Percentiles rank a stretch among this genome's conserved stretches.
Conservation (phyloP, 2,113 vertebrate genomes). For the human (Homo sapiens) region DNA sequence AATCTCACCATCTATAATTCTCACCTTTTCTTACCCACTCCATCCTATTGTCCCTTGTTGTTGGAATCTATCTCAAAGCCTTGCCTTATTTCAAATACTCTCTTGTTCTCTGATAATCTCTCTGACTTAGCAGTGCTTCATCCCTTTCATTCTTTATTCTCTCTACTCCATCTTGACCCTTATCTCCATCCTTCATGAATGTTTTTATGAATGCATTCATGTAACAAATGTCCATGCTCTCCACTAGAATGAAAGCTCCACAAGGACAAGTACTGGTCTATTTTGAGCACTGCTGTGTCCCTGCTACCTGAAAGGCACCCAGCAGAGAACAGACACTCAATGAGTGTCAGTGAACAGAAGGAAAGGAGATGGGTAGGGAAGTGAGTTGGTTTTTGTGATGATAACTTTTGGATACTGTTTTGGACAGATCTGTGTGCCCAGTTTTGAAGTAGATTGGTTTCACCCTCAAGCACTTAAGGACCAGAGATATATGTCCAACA, state of each 20-base stretch:
- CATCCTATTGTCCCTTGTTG: background rate
- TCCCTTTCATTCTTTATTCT: background rate
- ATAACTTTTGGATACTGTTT: background rate
- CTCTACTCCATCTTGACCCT: background rate
- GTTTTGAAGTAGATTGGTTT: background rate
- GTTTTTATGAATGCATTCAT: background rate
- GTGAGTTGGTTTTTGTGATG: background rate
- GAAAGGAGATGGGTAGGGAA: background rate
- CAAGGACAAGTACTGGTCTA: background rate
- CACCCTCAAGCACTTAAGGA: background rate
- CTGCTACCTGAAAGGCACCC: background rate
- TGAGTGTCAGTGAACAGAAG: background rate
- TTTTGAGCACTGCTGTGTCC: background rate
- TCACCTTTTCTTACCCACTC: background rate
- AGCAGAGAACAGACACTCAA: background rate
- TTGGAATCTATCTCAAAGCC: background rate
- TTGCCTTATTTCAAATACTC: background rate
- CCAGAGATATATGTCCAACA: background rate
- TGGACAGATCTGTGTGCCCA: background rate
- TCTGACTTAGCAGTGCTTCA: background rate
- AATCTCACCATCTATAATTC: accelerated
- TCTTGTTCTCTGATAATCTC: background rate
- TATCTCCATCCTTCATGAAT: no score
- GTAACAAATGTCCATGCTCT: no score
- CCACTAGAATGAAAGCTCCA: background rate